Percentiles rank a stretch among this genome's conserved stretches.
Conservation (phyloP, 2,888 invertebrate genomes). For the Chymomyza amoena region DNA sequence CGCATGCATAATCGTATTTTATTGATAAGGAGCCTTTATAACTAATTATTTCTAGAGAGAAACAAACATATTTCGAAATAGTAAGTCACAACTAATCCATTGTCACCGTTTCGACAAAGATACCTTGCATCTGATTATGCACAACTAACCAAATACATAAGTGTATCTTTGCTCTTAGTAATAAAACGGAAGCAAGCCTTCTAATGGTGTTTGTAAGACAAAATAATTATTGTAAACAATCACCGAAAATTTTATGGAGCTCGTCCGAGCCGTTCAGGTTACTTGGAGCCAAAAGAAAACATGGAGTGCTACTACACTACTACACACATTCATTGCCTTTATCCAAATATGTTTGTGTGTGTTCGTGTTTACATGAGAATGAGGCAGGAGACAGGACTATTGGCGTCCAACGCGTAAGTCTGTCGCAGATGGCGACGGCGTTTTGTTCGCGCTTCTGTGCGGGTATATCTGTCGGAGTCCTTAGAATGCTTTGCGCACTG, state of each 20-base stretch:
- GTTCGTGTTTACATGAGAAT: conserved; percentile 35
- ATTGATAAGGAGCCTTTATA: too few species aligned
- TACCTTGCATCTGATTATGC: too few species aligned
- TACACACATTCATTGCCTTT: neutral
- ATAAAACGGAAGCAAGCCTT: too few species aligned
- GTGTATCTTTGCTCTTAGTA: too few species aligned
- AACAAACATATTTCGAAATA: too few species aligned
- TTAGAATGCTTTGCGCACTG: conserved; percentile 60
- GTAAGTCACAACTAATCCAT: too few species aligned
- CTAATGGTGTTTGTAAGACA: too few species aligned
- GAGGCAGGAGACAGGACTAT: conserved; percentile 73
- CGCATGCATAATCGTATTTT: too few species aligned
- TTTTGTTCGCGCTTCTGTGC: conserved; percentile 63
- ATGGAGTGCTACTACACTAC: neutral
- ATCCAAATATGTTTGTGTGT: conserved; percentile 3
- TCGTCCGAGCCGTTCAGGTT: too few species aligned
- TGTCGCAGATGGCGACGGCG: conserved; percentile 51
- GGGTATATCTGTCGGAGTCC: conserved; percentile 42
- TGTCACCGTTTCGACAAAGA: too few species aligned
- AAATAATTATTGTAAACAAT: neutral
- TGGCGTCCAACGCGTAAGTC: conserved; percentile 52
- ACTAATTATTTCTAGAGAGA: too few species aligned
- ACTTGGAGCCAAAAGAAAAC: neutral
- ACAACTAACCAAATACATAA: too few species aligned
- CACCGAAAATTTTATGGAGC: neutral